These are phyloP conservation scores for Actinia tenebrosa DNA, from an alignment of 64 coral and sea anemone species.

Conservation along the genomic window DNA sequence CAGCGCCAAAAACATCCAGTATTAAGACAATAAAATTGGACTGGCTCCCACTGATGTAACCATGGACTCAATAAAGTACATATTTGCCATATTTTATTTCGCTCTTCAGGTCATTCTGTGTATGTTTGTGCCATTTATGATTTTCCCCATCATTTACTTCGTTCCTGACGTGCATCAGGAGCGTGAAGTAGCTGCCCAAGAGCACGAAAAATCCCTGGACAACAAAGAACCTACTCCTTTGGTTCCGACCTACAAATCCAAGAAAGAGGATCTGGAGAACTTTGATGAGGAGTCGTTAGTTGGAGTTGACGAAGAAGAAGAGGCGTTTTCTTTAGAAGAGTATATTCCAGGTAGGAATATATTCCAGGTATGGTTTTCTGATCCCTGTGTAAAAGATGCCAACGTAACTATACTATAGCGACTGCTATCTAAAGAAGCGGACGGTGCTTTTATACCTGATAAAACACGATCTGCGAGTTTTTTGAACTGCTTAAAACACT, in stretches of 20 bases:
- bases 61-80: no score
- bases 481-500: no score
- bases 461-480: no score
- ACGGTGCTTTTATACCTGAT: no score
- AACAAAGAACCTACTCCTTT: background rate
- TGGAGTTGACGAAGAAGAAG: conserved; percentile 43
- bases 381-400: no score
- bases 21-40: no score
- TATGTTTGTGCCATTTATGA: conserved; percentile 55
- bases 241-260: background rate
- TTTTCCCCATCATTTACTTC: conserved; percentile 86
- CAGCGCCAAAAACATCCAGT: no score
- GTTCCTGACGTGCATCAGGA: conserved; percentile 86
- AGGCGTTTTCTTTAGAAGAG: conserved; percentile 52
- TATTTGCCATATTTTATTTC: background rate
- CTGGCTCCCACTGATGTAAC: no score
- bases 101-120: conserved; percentile 70
- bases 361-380: background rate
- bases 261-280: conserved; percentile 4
- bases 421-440: no score
- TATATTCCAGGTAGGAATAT: conserved; percentile 70
- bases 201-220: conserved; percentile 8
- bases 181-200: conserved; percentile 28
- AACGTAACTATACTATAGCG: no score
- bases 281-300: conserved; percentile 22